These are phyloP conservation scores for Chrysolina americana DNA, from an alignment of 2,888 invertebrate species.

Conservation along the genomic window DNA sequence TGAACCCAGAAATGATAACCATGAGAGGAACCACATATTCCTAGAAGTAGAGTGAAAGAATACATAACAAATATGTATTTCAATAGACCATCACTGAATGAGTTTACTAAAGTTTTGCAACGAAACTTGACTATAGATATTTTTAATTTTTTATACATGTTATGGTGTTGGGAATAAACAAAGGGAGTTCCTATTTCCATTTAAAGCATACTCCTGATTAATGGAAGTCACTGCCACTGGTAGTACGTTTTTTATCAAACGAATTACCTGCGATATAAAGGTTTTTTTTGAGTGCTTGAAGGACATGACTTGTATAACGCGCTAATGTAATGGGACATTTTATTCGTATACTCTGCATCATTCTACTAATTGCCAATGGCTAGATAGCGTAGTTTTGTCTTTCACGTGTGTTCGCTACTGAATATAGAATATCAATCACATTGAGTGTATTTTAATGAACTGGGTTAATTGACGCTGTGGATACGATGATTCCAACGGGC, in stretches of 20 bases:
- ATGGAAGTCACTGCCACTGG: neutral
- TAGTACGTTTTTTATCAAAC: neutral
- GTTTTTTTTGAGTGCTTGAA: slow-evolving; percentile 6
- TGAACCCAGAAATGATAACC: too few relatives aligned
- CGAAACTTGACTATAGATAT: too few relatives aligned
- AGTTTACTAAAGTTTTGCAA: too few relatives aligned
- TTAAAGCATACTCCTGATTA: too few relatives aligned
- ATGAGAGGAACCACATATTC: too few relatives aligned
- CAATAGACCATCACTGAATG: too few relatives aligned
- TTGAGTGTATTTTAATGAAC: slow-evolving; percentile 18
- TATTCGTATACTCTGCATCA: slow-evolving; percentile 32
- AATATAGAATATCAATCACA: slow-evolving; percentile 14
- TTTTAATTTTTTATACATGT: too few relatives aligned
- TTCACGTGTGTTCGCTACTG: slow-evolving; percentile 7
- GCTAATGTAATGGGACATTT: slow-evolving; percentile 43
- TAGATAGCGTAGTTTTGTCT: slow-evolving; percentile 20
- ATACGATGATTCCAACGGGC: neutral
- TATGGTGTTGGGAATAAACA: too few relatives aligned
- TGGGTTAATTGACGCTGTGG: neutral
- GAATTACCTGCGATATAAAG: slow-evolving; percentile 12
- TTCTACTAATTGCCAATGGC: slow-evolving; percentile 37
- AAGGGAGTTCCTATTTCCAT: too few relatives aligned
- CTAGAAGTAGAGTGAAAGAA: too few relatives aligned
- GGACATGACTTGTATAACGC: slow-evolving; percentile 32
- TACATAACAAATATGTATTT: too few relatives aligned